These are phyloP conservation scores for Psilanteris sp. DNA, from an alignment of 1,140 invertebrate species.

Conservation along the genomic window DNA sequence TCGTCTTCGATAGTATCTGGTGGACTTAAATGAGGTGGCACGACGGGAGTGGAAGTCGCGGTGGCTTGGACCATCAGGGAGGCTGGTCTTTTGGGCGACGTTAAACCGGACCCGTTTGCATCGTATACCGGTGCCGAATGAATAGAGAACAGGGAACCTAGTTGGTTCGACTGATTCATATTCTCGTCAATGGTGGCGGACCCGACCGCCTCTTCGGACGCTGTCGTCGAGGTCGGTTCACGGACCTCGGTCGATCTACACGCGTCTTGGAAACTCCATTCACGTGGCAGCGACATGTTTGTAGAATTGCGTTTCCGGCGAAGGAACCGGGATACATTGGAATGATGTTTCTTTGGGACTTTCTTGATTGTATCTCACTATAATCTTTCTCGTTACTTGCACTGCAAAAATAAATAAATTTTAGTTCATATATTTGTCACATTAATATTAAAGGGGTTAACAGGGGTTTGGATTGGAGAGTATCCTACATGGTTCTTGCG, in stretches of 20 bases:
- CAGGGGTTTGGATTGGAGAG: too few relatives aligned
- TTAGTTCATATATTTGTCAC: too few relatives aligned
- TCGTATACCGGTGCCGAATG: conserved; percentile 81
- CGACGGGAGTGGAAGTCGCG: conserved; percentile 74
- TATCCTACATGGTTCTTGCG: too few relatives aligned
- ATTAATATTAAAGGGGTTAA: too few relatives aligned
- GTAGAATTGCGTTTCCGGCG: conserved; percentile 61
- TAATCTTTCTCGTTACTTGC: conserved; percentile 22
- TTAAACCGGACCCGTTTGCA: conserved; percentile 59
- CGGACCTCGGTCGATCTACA: conserved; percentile 77
- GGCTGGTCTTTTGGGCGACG: conserved; percentile 74
- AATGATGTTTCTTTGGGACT: conserved; percentile 69
- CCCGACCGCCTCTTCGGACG: conserved; percentile 71
- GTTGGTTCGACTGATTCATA: conserved; percentile 73
- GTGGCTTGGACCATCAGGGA: conserved; percentile 74
- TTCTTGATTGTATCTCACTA: conserved; percentile 48
- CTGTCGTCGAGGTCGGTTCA: conserved; percentile 67
- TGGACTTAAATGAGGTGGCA: conserved; percentile 78
- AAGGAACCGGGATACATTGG: conserved; percentile 79
- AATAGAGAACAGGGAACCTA: conserved; percentile 81
- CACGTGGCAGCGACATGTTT: conserved; percentile 83
- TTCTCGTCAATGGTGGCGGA: conserved; percentile 74
- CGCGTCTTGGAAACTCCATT: conserved; percentile 82
- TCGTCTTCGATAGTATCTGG: conserved; percentile 84
- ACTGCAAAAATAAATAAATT: conserved; percentile 2